phyloP scores from a whole-genome alignment of 2,797 vertebrate species.

The Sebastes cheni region DNA sequence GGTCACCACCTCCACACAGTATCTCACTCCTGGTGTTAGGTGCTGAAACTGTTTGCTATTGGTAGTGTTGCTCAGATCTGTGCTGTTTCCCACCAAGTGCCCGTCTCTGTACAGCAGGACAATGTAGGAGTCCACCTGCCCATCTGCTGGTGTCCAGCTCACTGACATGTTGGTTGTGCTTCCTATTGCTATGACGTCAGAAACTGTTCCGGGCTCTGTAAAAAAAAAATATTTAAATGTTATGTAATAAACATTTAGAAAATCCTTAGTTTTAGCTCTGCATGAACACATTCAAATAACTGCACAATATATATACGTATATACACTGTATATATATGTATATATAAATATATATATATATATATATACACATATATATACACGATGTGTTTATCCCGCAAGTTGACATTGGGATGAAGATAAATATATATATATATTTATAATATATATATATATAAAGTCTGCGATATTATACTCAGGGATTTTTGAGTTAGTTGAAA shows the following conservation, averaged over 20 bases:
- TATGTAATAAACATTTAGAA: not conserved
- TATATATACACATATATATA: no score
- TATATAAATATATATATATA: no score
- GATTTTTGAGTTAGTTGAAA: no score
- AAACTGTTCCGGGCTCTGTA: constrained; percentile 61
- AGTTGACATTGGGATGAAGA: no score
- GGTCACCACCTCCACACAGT: constrained; percentile 48
- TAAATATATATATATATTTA: no score
- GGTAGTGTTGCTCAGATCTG: not conserved
- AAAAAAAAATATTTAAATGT: not conserved
- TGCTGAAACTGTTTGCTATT: accelerated
- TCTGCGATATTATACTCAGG: no score
- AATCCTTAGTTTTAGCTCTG: not conserved
- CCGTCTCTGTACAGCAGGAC: not conserved
- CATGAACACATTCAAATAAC: not conserved
- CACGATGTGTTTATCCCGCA: no score
- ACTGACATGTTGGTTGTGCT: constrained; percentile 58
- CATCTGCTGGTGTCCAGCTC: constrained; percentile 47
- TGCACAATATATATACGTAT: no score
- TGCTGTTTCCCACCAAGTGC: accelerated
- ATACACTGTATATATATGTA: no score
- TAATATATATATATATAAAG: no score
- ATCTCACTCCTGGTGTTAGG: constrained; percentile 65
- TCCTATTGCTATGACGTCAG: constrained; percentile 37
- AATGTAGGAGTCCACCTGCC: constrained; percentile 53